Base-by-base conservation (phyloP, 2,113 vertebrate genomes). In the Tetrax tetrax region DNA sequence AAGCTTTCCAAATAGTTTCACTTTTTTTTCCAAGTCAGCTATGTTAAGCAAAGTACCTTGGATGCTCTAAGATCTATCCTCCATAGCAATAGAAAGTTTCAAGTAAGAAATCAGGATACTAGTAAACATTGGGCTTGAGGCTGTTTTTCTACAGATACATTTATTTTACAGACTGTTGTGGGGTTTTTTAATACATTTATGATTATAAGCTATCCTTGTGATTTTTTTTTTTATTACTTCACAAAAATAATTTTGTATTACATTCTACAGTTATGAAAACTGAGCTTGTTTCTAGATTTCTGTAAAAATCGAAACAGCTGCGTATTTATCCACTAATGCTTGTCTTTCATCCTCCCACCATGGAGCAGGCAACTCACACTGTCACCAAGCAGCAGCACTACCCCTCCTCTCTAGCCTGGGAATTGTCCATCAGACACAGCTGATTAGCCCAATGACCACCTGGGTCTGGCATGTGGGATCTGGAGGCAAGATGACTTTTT, bases 401-500 rank as follows among this genome's bases (percentile, higher is more conserved):
- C 6, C 38, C 5, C 61, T 64, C 21, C 15, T 21, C 45, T 81
- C 45, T 37, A 50, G 9, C 13, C 17, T n/a, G 11, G 50, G 25
- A 43, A 16, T 0, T n/a, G 11, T 70, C 60, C 7, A 3, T 57
- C 50, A 25, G 8, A n/a, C 11, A 41, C 51, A 50, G 16, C 18
- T 50, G 12, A 7, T 45, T 48, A n/a, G 27, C 27, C 14, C 41
- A 59, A 1, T 3, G 24, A 12, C 20, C 12, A 7, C 5, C 10
- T 10, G 9, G 2, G 2, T 12, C 15, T 51, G 45, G 37, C 33
- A 47, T 0, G 0, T 8, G 12, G 20, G 6, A 28, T 60, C 43
- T 41, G 19, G 12, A 64, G 19, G 17, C 14, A n/a, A 53, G 29
- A 5, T 1, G 6, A 12, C 5, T 13, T 90, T 92, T 79, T 74